A percentile compares a stretch with the other conserved stretches of the same genome.
Evolutionary conservation across 2,113 vertebrate genomes (phyloP).

Genomic region (Parus major): DNA sequence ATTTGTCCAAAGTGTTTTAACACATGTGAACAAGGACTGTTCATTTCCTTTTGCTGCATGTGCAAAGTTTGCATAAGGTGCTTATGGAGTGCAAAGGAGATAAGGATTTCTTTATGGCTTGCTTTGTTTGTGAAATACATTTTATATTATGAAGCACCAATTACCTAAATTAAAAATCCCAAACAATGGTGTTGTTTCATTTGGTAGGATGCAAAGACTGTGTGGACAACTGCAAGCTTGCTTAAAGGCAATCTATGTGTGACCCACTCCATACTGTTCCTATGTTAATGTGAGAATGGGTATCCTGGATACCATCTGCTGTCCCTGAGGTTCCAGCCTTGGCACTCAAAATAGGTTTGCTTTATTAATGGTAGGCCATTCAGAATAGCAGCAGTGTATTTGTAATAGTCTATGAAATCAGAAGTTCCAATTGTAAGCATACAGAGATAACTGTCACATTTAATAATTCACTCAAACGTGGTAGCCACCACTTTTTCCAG

Average conservation of each 20-base stretch:
- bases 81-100: neutral
- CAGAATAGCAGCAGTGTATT: constrained; percentile 52
- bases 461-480: constrained; percentile 38
- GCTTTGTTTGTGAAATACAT: neutral
- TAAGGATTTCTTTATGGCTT: neutral
- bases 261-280: constrained; percentile 41
- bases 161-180: constrained; percentile 17
- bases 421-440: constrained; percentile 19
- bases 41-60: neutral
- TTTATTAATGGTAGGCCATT: constrained; percentile 67
- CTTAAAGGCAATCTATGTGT: constrained; percentile 57
- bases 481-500: neutral
- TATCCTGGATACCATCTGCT: constrained; percentile 73
- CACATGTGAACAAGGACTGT: neutral
- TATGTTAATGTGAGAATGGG: constrained; percentile 67
- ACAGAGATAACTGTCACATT: constrained; percentile 55
- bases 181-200: constrained; percentile 43
- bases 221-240: constrained; percentile 41
- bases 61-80: neutral
- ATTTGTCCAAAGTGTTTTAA: neutral
- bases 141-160: constrained; percentile 30
- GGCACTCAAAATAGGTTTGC: constrained; percentile 52
- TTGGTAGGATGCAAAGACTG: constrained; percentile 42
- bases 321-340: constrained; percentile 53
- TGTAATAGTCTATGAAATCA: constrained; percentile 29